Base-by-base conservation (phyloP, 1,140 invertebrate species). In the Holotrichia oblita region DNA sequence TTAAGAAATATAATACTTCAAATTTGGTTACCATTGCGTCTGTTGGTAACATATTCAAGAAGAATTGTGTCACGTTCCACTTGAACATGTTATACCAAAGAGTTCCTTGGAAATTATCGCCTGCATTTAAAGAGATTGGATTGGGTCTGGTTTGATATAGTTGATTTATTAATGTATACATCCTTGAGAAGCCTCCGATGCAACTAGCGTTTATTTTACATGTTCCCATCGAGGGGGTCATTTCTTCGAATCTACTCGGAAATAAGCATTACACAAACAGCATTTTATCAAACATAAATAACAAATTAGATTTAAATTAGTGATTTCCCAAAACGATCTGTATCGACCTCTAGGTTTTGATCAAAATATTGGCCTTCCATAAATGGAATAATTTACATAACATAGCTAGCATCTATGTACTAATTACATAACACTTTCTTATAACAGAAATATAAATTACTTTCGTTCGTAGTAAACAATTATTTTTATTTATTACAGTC, bases 71-170 rank as follows among this genome's bases (percentile, higher is more conserved):
- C 0, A 92, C 92, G 80, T 93, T 92, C 91, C 94, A 95, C 79
- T 91, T 89, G 78, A 93, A 90, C 20, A 95, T 84, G 79, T 93
- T 93, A 86, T 96, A 96, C 93, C 94, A 97, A 0, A 96, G 88
- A 0, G 95, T 96, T 0, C 95, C 96, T 85, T 96, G 94, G 84
- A 93, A 97, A 84, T 93, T 94, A 85, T 97, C 96, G 0, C 95
- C 95, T 0, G 92, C 95, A 85, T 96, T 95, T 6, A 97, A 87
- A 42, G 94, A 90, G 73, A 97, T 86, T 0, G 92, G 90, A 82
- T 94, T 91, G 0, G 90, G 84, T 79, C 89, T 84, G 81, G 92
- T 86, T 77, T 87, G 81, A 27, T 90, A 83, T 6, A 91, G 85
- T 42, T 89, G 83, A 20, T 87, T 87, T 12, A 93, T 88, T 0